Conservation (phyloP, 2,113 vertebrate genomes). For the Hyaena hyaena region DNA sequence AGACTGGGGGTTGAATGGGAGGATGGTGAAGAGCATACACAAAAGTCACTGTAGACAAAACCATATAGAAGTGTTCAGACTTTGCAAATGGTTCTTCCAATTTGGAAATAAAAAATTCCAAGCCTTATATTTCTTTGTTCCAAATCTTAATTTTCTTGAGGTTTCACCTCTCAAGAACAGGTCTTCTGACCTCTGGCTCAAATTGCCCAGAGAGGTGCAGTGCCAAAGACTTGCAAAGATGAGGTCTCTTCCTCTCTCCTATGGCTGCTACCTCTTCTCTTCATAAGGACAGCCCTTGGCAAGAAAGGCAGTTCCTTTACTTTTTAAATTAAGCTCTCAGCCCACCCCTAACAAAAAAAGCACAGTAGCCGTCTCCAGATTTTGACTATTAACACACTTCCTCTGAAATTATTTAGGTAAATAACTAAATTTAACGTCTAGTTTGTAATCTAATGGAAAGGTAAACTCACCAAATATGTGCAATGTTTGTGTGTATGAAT, state of each 20-base stretch:
- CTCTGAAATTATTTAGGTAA: neutral
- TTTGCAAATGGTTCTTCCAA: conserved; percentile 14
- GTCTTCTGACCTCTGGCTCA: neutral
- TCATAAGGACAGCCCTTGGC: neutral
- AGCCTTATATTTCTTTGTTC: neutral
- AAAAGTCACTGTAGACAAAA: neutral
- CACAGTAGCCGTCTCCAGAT: neutral
- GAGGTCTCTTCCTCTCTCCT: neutral
- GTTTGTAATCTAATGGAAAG: neutral
- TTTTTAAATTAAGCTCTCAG: neutral
- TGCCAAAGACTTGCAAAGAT: neutral
- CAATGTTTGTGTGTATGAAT: neutral
- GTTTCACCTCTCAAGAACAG: neutral
- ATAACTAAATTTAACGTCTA: neutral
- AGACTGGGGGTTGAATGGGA: neutral
- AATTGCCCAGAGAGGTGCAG: neutral
- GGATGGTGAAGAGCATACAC: neutral
- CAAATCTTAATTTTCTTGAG: neutral
- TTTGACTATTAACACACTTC: neutral
- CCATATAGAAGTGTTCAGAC: neutral
- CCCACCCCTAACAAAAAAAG: conserved; percentile 17
- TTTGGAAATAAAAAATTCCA: neutral
- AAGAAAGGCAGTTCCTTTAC: neutral
- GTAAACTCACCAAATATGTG: neutral
- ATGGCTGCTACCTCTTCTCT: neutral